Percentiles rank a stretch among this genome's conserved stretches.
Evolutionary conservation across 2,797 vertebrate species (phyloP).

Genomic region (Molossus alvarezi): DNA sequence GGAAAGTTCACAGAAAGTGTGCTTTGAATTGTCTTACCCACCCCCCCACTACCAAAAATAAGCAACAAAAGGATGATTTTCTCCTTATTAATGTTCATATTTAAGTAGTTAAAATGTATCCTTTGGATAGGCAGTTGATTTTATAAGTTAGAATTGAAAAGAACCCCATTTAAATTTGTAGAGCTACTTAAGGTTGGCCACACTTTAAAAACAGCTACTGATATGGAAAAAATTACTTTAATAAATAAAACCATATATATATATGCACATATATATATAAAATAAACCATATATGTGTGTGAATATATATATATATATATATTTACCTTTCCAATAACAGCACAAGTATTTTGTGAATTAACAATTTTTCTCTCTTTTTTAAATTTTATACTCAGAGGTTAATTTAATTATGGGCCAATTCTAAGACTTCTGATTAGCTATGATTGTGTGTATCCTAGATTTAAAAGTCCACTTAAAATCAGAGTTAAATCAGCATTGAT

Average conservation of each 20-base stretch:
- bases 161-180: slow-evolving; percentile 41
- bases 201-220: slow-evolving; percentile 57
- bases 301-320: too few relatives aligned
- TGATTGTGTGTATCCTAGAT: neutral
- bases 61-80: neutral
- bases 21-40: neutral
- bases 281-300: too few relatives aligned
- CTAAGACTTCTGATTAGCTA: slow-evolving; percentile 62
- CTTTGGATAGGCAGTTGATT: neutral
- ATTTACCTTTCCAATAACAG: slow-evolving; percentile 30
- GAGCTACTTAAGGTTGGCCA: slow-evolving; percentile 35
- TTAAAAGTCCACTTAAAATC: slow-evolving; percentile 65
- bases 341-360: slow-evolving; percentile 44
- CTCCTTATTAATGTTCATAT: neutral
- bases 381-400: slow-evolving; percentile 12
- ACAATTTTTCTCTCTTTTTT: slow-evolving; percentile 2
- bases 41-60: neutral
- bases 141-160: slow-evolving; percentile 54
- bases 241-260: slow-evolving; percentile 58
- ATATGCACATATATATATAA: neutral
- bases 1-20: neutral
- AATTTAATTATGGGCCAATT: slow-evolving; percentile 34
- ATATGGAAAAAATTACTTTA: slow-evolving; percentile 66
- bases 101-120: slow-evolving; percentile 53
- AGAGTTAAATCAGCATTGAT: slow-evolving; percentile 26